A percentile compares a stretch with the other conserved stretches of the same genome.
Evolutionary conservation across 2,888 invertebrate genomes (phyloP).

Genomic region (Pheosia tremula): DNA sequence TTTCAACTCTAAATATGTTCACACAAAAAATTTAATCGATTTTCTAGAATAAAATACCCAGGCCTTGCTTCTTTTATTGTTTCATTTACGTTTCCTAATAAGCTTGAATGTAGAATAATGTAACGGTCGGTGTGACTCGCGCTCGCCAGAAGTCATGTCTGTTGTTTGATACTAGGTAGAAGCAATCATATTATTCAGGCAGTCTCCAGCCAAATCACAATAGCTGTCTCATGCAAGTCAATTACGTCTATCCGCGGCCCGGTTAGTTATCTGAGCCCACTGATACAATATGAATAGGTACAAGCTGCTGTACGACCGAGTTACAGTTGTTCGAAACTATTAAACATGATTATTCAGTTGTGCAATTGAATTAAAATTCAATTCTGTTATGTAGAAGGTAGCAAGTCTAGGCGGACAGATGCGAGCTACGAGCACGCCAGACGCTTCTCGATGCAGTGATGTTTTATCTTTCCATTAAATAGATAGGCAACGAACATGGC

Average conservation of each 20-base stretch:
- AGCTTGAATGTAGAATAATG: not conserved
- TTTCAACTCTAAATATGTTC: constrained; percentile 57
- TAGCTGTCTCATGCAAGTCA: constrained; percentile 78
- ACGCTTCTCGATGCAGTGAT: constrained; percentile 25
- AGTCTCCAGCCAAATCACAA: constrained; percentile 69
- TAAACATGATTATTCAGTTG: constrained; percentile 66
- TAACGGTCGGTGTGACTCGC: not conserved
- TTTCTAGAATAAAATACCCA: constrained; percentile 51
- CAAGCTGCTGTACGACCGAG: constrained; percentile 52
- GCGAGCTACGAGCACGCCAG: constrained; percentile 21
- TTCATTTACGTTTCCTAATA: constrained; percentile 4
- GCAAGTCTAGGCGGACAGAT: constrained; percentile 35
- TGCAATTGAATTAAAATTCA: constrained; percentile 68
- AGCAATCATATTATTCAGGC: constrained; percentile 44
- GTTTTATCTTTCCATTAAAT: constrained; percentile 39
- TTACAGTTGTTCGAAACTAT: constrained; percentile 65
- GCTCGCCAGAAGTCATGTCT: constrained; percentile 17
- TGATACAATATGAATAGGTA: constrained; percentile 70
- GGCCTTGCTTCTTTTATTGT: constrained; percentile 48
- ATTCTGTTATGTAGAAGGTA: constrained; percentile 54
- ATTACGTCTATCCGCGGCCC: constrained; percentile 79
- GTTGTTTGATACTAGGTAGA: constrained; percentile 36
- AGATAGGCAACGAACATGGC: constrained; percentile 16
- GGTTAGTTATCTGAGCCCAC: constrained; percentile 71
- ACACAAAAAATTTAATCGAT: constrained; percentile 45